Evolutionary conservation across 1,140 invertebrate species (phyloP).

Genomic region (Papilio xuthus): DNA sequence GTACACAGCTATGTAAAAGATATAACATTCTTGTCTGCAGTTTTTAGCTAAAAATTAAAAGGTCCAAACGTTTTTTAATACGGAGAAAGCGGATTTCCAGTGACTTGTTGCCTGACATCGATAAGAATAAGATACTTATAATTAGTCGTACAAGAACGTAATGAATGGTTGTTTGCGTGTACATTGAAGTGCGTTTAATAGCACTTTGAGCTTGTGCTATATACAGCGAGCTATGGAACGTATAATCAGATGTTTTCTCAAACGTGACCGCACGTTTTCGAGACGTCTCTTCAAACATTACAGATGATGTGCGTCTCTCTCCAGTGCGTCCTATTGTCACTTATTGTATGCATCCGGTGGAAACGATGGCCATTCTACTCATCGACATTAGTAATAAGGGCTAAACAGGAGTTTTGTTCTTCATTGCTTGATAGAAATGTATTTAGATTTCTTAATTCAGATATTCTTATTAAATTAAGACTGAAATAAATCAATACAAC

Average conservation of each 20-base stretch:
- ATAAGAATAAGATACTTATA: background rate
- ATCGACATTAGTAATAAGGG: background rate
- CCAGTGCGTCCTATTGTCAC: slow-evolving; percentile 26
- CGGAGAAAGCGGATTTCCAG: background rate
- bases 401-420: background rate
- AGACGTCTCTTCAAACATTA: slow-evolving; percentile 22
- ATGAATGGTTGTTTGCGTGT: background rate
- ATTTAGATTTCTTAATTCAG: too few species aligned
- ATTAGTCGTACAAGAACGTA: background rate
- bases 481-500: background rate
- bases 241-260: slow-evolving; percentile 35
- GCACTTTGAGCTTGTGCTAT: background rate
- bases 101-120: background rate
- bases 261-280: slow-evolving; percentile 27
- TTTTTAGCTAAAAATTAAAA: background rate
- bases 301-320: background rate
- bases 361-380: background rate
- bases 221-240: slow-evolving; percentile 8
- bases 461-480: background rate
- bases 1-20: too few species aligned
- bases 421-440: background rate
- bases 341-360: slow-evolving; percentile 25
- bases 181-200: background rate
- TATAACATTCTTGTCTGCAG: background rate
- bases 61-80: background rate